Conservation (phyloP, 1,140 invertebrate species). For the Gonatopus flavifemur region DNA sequence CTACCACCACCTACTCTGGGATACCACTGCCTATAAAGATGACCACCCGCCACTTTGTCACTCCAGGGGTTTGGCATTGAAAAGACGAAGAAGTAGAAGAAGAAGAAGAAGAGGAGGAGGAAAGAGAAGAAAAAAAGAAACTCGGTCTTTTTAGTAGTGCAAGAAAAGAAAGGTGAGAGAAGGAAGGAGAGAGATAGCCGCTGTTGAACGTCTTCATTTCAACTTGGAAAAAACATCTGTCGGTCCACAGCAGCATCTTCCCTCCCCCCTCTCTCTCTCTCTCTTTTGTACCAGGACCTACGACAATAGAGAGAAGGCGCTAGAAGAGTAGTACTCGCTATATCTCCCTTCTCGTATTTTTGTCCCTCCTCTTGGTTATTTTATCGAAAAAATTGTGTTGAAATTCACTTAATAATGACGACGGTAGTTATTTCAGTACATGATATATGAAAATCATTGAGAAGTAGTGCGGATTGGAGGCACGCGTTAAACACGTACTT, state of each 20-base stretch:
- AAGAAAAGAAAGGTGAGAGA: not conserved
- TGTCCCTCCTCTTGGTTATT: too few relatives aligned
- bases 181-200: conserved; percentile 5
- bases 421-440: too few relatives aligned
- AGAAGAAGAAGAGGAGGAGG: not conserved
- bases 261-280: conserved; percentile 5
- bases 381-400: too few relatives aligned
- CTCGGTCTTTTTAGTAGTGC: too few relatives aligned
- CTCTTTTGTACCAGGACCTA: conserved; percentile 7
- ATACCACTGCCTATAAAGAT: too few relatives aligned
- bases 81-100: not conserved
- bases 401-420: too few relatives aligned
- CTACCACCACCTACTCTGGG: too few relatives aligned
- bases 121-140: not conserved
- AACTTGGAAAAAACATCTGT: conserved; percentile 32
- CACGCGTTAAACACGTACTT: conserved; percentile 3
- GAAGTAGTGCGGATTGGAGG: not conserved
- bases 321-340: too few relatives aligned
- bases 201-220: conserved; percentile 25
- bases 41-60: too few relatives aligned
- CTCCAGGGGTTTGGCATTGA: too few relatives aligned
- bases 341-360: too few relatives aligned
- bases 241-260: conserved; percentile 7
- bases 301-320: not conserved
- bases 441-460: too few relatives aligned